Evolutionary conservation across 2,113 vertebrate genomes (phyloP).

Genomic region (Neoarius graeffei): DNA sequence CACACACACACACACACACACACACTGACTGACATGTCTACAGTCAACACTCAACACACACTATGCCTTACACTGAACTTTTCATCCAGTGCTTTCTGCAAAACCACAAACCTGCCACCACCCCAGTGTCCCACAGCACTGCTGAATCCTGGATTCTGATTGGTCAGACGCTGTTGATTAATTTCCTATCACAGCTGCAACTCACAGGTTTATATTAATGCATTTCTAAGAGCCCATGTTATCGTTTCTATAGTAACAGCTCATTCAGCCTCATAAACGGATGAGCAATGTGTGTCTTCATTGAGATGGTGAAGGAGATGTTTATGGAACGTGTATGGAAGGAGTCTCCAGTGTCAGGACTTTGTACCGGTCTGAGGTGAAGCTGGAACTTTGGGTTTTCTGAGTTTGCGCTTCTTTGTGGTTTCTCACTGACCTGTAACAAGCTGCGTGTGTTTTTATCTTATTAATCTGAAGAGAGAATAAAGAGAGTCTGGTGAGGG

Average conservation of each 20-base stretch:
- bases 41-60: background rate
- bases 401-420: too few species aligned
- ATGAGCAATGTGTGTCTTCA: background rate
- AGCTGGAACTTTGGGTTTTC: too few species aligned
- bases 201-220: background rate
- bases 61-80: background rate
- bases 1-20: slow-evolving; percentile 14
- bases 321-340: background rate
- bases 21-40: background rate
- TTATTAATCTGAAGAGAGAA: background rate
- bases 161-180: background rate
- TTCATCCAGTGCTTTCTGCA: too few species aligned
- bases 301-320: background rate
- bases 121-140: too few species aligned
- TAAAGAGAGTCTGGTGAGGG: background rate
- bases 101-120: too few species aligned
- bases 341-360: background rate
- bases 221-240: background rate
- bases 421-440: too few species aligned
- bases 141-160: background rate
- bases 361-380: background rate
- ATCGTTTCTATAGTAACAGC: background rate
- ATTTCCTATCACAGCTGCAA: background rate
- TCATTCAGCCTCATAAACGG: background rate
- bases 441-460: too few species aligned